phyloP scores from a whole-genome alignment of 2,888 invertebrate genomes.

The Caenorhabditis uteleia region DNA sequence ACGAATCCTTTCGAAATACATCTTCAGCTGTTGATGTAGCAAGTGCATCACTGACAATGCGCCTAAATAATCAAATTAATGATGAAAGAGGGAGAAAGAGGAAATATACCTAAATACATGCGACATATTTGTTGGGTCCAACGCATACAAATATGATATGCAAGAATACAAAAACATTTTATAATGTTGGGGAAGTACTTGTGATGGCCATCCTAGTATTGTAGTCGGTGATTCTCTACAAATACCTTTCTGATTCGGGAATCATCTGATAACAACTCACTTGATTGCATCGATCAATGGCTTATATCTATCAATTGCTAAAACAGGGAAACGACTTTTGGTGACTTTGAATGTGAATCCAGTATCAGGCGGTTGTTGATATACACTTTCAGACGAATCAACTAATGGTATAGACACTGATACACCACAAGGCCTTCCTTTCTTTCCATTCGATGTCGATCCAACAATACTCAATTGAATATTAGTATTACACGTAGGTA shows the following conservation, averaged over 20 bases:
- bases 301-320: constrained; percentile 22
- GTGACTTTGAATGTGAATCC: constrained; percentile 30
- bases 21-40: constrained; percentile 31
- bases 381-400: constrained; percentile 4
- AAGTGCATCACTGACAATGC: constrained; percentile 19
- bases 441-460: constrained; percentile 16
- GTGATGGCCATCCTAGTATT: constrained; percentile 24
- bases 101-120: constrained; percentile 14
- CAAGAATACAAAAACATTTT: constrained; percentile 34
- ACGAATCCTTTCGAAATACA: constrained; percentile 45
- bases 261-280: constrained; percentile 5
- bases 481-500: constrained; percentile 22
- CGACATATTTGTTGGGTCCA: constrained; percentile 16
- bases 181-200: constrained; percentile 28
- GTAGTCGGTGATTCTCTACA: constrained; percentile 22
- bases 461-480: constrained; percentile 22
- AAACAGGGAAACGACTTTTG: constrained; percentile 11
- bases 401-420: constrained; percentile 8
- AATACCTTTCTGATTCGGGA: background rate
- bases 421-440: constrained; percentile 31
- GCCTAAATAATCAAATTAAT: constrained; percentile 4
- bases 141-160: constrained; percentile 25
- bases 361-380: constrained; percentile 9
- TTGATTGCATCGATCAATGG: constrained; percentile 21
- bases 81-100: background rate